Evolutionary conservation across 2,888 invertebrate genomes (phyloP).

Genomic region (Schizaphis graminum): DNA sequence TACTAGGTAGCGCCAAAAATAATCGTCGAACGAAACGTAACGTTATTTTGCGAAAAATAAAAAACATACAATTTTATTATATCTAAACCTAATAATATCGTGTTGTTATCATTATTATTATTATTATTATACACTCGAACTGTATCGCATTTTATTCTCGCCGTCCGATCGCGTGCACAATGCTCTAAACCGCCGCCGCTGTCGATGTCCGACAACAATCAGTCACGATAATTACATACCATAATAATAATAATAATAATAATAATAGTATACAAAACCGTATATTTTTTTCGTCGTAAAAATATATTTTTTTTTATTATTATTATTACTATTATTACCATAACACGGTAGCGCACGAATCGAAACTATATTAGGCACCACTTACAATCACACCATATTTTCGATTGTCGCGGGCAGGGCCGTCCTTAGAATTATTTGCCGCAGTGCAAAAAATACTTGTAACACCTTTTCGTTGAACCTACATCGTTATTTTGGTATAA

Average conservation of each 20-base stretch:
- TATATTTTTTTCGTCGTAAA: not conserved
- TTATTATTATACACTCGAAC: not conserved
- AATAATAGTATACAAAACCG: not conserved
- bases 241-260: not conserved
- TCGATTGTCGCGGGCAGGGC: not conserved
- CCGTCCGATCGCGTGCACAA: slow-evolving; percentile 7
- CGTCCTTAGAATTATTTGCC: too few species aligned
- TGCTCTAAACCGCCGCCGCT: not conserved
- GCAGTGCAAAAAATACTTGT: too few species aligned
- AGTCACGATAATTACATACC: slow-evolving; percentile 8
- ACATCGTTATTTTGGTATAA: too few species aligned
- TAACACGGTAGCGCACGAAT: not conserved
- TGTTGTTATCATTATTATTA: not conserved
- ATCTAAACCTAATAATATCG: too few species aligned
- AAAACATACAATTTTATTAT: not conserved
- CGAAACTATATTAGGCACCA: not conserved
- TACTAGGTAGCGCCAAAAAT: not conserved
- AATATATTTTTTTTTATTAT: not conserved
- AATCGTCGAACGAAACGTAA: not conserved
- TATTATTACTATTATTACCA: not conserved
- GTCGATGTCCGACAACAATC: slow-evolving; percentile 17
- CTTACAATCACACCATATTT: not conserved
- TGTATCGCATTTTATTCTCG: not conserved
- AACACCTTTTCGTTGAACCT: too few species aligned
- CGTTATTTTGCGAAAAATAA: not conserved